phyloP scores from a whole-genome alignment of 2,113 vertebrate genomes.

The Thryonomys swinderianus region DNA sequence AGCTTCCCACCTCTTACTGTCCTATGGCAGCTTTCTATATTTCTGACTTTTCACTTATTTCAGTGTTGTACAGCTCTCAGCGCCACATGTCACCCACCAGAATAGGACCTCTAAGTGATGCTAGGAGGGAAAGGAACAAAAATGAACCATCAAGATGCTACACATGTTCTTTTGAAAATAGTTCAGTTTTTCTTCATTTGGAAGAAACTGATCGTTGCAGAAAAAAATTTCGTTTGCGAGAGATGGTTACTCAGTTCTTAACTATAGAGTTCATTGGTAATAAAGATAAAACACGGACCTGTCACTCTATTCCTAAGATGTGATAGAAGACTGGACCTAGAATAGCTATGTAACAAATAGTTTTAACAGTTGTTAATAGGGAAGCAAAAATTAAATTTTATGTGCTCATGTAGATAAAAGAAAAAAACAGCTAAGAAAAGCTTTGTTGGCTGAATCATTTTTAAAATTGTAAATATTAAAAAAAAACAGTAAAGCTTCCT shows the following conservation, averaged over 20 bases:
- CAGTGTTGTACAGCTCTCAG: neutral
- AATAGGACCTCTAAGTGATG: constrained; percentile 20
- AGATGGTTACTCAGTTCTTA: neutral
- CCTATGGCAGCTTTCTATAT: neutral
- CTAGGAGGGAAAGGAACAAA: constrained; percentile 27
- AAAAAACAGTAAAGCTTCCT: neutral
- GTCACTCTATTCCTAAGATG: neutral
- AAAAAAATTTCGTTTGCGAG: neutral
- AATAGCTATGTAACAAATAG: neutral
- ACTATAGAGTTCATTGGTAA: neutral
- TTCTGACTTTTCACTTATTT: constrained; percentile 46
- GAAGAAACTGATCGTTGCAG: neutral
- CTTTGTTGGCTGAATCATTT: neutral
- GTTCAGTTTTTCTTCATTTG: constrained; percentile 48
- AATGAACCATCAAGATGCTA: constrained; percentile 34
- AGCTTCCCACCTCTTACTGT: neutral
- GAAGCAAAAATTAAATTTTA: neutral
- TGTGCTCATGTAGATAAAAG: neutral
- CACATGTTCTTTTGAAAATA: constrained; percentile 27
- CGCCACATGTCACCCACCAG: neutral
- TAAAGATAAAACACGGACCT: neutral
- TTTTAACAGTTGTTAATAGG: neutral
- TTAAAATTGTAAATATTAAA: neutral
- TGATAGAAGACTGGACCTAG: neutral
- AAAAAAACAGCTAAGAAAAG: neutral